These are phyloP conservation scores for Podarcis raffonei DNA, from an alignment of 2,113 vertebrate genomes.

Conservation along the genomic window DNA sequence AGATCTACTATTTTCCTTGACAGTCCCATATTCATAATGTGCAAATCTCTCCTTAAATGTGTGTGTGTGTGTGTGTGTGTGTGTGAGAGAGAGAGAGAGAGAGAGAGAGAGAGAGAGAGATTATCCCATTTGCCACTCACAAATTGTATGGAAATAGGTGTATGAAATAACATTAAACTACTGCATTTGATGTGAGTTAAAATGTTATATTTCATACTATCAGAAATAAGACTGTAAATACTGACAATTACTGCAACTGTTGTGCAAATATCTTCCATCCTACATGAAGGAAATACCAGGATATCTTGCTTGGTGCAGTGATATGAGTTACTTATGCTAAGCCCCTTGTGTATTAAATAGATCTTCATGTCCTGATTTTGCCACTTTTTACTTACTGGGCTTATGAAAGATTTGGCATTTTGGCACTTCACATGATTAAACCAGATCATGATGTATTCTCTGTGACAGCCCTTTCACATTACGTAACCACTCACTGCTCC, in stretches of 20 bases:
- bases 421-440: fast-evolving
- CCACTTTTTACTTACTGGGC: not conserved
- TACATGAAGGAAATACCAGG: not conserved
- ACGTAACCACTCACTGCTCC: not conserved
- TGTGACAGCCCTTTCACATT: not conserved
- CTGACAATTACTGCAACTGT: not conserved
- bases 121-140: not conserved
- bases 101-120: too few relatives aligned
- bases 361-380: conserved; percentile 17
- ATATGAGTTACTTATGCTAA: conserved; percentile 6
- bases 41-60: not conserved
- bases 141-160: not conserved
- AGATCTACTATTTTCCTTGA: not conserved
- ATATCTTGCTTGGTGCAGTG: not conserved
- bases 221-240: not conserved
- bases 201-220: not conserved
- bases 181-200: not conserved
- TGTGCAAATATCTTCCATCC: not conserved
- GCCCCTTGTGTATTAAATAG: not conserved
- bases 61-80: too few relatives aligned
- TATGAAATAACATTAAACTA: not conserved
- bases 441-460: not conserved
- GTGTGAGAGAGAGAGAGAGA: too few relatives aligned
- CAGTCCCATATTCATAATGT: not conserved
- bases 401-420: conserved; percentile 30